phyloP scores from a whole-genome alignment of 1,140 invertebrate genomes.

The Anoplolepis gracilipes region DNA sequence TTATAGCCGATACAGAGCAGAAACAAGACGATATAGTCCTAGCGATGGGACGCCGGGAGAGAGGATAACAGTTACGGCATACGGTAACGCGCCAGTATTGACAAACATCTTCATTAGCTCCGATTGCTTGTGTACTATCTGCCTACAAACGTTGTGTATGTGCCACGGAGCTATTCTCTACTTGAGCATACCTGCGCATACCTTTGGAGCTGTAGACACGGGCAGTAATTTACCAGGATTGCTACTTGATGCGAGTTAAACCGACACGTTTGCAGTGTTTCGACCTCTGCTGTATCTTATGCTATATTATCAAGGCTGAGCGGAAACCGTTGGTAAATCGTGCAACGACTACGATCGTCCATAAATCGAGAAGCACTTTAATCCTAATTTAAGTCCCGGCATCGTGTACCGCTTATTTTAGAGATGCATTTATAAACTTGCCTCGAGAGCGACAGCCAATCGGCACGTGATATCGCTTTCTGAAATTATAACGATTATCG shows the following conservation, averaged over 20 bases:
- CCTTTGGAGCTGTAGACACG: slow-evolving; percentile 68
- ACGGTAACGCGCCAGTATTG: slow-evolving; percentile 78
- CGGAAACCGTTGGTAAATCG: slow-evolving; percentile 47
- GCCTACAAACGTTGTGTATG: slow-evolving; percentile 73
- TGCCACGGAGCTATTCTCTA: slow-evolving; percentile 46
- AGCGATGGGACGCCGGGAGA: background rate
- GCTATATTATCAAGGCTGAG: slow-evolving; percentile 44
- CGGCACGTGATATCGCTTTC: background rate
- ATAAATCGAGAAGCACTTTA: slow-evolving; percentile 48
- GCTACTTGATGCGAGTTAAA: slow-evolving; percentile 72
- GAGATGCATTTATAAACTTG: slow-evolving; percentile 29
- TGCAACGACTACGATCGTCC: slow-evolving; percentile 21
- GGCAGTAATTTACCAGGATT: slow-evolving; percentile 71
- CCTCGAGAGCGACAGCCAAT: background rate
- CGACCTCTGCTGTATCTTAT: slow-evolving; percentile 48
- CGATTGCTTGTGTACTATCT: slow-evolving; percentile 72
- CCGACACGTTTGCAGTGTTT: slow-evolving; percentile 66
- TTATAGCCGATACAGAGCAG: slow-evolving; percentile 58
- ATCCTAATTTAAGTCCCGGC: slow-evolving; percentile 31
- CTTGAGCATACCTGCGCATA: slow-evolving; percentile 66
- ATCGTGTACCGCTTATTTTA: background rate
- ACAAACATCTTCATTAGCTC: slow-evolving; percentile 82
- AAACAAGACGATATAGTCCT: slow-evolving; percentile 52
- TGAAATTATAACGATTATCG: background rate
- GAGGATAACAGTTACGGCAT: slow-evolving; percentile 70